Evolutionary conservation across 2,888 invertebrate species (phyloP), one percentile per base, ranked within the genome.

Genomic region (Trichogramma dendrolimi): DNA sequence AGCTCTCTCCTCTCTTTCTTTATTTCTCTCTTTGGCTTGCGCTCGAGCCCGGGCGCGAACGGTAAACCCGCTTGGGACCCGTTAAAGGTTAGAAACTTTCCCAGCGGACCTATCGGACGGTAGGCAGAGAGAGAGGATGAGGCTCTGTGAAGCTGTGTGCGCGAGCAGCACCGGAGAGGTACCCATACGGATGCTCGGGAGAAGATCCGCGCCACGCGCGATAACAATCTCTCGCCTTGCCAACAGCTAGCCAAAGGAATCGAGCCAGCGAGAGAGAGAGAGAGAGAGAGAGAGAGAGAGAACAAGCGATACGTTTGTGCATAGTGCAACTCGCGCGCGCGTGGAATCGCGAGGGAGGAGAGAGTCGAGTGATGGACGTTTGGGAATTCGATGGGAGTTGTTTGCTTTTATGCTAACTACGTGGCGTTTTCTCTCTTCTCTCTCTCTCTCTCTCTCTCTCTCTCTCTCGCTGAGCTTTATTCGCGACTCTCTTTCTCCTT

Each of bases 311-410:
- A 14, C 14, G 14, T 14, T 14, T 14, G 14, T 46, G 8, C 46
- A 46, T n/a, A 46, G 14, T 14, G 14, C 14, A 14, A 14, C 14
- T 14, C 14, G 14, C 14, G 14, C 14, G 14, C 14, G 42, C 48
- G 11, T n/a, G 14, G 47, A 10, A 6, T 6, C 48, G 7, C 48
- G n/a, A 7, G 8, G 2, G 8, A 52, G 42, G 49, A 39, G 44
- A 27, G n/a, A 46, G 40, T 54, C 55, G 63, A 59, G 55, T 61
- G 60, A 60, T 64, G 60, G 46, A 5, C 14, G 14, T 14, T 14
- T 14, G 14, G 14, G 14, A 14, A 14, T 14, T 14, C 14, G 14
- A 14, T 14, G 14, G 14, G 14, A 14, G 14, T 55, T 27, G 41
- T 46, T 14, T 46, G 8, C 46, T 51, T 52, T 57, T 14, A 14